Base-by-base conservation (phyloP, 2,113 vertebrate species). In the Rhegmatorhina hoffmannsi region DNA sequence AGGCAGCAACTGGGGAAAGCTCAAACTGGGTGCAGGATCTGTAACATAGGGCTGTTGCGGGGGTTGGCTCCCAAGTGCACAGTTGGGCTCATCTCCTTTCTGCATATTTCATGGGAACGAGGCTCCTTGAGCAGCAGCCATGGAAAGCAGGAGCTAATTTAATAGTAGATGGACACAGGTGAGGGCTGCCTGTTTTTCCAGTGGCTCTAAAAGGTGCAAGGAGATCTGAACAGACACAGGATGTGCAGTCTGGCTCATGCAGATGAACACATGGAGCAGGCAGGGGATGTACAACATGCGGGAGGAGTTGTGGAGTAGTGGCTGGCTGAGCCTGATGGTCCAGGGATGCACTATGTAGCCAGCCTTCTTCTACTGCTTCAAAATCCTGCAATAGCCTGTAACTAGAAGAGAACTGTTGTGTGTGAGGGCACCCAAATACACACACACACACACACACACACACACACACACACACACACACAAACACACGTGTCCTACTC, bases 401-500 rank as follows among this genome's bases (percentile, higher is more conserved):
- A 53, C 56, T 53, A 53, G 82, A 44, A 76, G 55, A 59, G 94
- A 90, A 62, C 28, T 26, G 43, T 36, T 23, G 34, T 69, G 79
- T 2, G 16, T 47, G 83, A 84, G 34, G 56, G 77, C 86, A 95
- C 94, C 83, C 89, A 90, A 83, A 93, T 50, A 84, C 11, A 90
- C 83, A 94, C 47, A 38, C 25, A 44, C 23, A 76, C 23, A 76
- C 34, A 38, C 28, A 44, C 19, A 76, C 47, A n/a, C 25, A 40
- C 16, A 23, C 85, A 90, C 79, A 91, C 52, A 90, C 10, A 90
- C 72, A 92, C 49, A 38, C 38, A 38, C 38, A 38, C 38, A 34
- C 20, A 38, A 17, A 74, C 84, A 88, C 88, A 95, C 85, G 76
- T 95, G 93, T 88, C 2, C 6, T 75, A 84, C 86, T 86, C 89